Evolutionary conservation across 1,140 invertebrate genomes (phyloP).

Genomic region (Orius insidiosus): DNA sequence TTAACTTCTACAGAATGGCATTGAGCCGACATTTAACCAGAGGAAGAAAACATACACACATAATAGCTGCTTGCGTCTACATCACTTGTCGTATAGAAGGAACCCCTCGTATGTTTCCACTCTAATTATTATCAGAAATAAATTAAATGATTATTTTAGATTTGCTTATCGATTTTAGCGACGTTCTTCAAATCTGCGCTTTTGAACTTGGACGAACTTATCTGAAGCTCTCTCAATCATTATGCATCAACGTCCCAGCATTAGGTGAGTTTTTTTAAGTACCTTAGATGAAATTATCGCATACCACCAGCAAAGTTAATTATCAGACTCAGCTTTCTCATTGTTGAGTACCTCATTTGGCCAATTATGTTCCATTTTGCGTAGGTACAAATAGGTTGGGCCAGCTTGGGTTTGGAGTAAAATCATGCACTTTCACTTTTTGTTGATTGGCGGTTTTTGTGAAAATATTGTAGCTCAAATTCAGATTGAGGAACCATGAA

Average conservation of each 20-base stretch:
- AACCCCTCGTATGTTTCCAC: conserved; percentile 74
- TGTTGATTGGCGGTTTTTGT: too few species aligned
- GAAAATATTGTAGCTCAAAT: too few species aligned
- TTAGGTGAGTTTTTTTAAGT: conserved; percentile 26
- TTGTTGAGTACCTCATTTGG: too few species aligned
- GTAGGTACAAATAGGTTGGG: too few species aligned
- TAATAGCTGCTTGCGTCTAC: conserved; percentile 94
- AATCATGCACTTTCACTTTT: too few species aligned
- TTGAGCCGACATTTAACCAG: conserved; percentile 71
- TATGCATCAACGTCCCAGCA: conserved; percentile 85
- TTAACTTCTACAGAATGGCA: conserved; percentile 95
- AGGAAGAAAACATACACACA: conserved; percentile 76
- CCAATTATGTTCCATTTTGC: too few species aligned
- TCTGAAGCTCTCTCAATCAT: conserved; percentile 65
- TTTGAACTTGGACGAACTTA: conserved; percentile 90
- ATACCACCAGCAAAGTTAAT: too few species aligned
- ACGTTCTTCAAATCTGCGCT: conserved; percentile 89
- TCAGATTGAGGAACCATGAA: too few species aligned
- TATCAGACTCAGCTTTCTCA: too few species aligned
- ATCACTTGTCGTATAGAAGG: conserved; percentile 89
- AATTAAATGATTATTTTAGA: conserved; percentile 35
- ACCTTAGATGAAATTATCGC: too few species aligned
- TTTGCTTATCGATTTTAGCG: conserved; percentile 95
- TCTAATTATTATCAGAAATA: neutral
- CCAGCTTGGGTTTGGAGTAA: too few species aligned